Evolutionary conservation across 2,888 invertebrate genomes (phyloP).

Genomic region (Rhagium mordax): DNA sequence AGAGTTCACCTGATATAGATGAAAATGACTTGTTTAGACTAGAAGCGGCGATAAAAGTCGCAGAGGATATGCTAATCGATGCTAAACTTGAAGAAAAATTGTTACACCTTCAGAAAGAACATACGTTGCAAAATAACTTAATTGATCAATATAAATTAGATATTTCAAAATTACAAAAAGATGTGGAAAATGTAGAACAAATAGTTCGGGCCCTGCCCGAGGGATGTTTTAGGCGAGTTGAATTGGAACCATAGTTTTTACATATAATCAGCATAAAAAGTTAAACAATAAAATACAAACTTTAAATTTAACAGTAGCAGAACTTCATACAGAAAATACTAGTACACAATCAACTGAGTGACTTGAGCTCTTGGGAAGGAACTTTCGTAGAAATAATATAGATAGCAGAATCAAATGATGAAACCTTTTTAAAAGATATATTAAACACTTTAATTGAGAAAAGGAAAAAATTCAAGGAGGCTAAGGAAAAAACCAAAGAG

Average conservation of each 20-base stretch:
- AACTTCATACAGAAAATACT: no score
- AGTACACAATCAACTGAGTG: no score
- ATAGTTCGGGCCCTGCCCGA: slow-evolving; percentile 87
- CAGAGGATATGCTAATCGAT: slow-evolving; percentile 80
- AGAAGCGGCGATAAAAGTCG: slow-evolving; percentile 77
- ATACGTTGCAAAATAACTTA: slow-evolving; percentile 73
- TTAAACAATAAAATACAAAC: no score
- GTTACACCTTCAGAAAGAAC: slow-evolving; percentile 79
- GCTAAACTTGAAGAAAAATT: slow-evolving; percentile 86
- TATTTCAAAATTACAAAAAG: slow-evolving; percentile 78
- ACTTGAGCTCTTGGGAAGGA: no score
- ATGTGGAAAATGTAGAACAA: slow-evolving; percentile 88
- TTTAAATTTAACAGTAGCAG: no score
- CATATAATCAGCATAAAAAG: no score
- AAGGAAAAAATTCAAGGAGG: no score
- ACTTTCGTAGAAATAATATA: no score
- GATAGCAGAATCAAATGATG: no score
- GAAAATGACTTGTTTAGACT: slow-evolving; percentile 76
- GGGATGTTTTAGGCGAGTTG: slow-evolving; percentile 84
- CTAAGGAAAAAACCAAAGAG: no score
- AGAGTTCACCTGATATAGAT: slow-evolving; percentile 82
- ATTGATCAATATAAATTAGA: slow-evolving; percentile 89
- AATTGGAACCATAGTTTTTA: slow-evolving; percentile 78
- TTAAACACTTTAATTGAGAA: no score
- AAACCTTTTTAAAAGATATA: no score